Evolutionary conservation across 2,113 vertebrate species (phyloP).

Genomic region (Australoheros scitulus): DNA sequence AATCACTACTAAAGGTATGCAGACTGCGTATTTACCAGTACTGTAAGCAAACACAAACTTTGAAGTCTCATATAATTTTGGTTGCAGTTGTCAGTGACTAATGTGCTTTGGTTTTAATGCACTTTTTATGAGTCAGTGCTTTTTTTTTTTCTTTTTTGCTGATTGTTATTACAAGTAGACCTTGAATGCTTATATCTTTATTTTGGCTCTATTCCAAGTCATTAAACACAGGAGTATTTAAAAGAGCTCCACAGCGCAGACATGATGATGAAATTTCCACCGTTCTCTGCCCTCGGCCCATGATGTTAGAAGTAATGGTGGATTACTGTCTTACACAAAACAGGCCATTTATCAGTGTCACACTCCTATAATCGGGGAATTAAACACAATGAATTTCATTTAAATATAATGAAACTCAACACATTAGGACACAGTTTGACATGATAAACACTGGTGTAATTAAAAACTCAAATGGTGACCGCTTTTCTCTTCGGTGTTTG

Average conservation of each 20-base stretch:
- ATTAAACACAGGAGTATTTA: neutral
- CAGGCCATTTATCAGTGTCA: neutral
- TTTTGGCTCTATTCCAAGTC: neutral
- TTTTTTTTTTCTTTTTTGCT: neutral
- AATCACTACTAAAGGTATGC: constrained; percentile 91
- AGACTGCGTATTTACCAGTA: neutral
- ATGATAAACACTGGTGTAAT: neutral
- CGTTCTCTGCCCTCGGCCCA: neutral
- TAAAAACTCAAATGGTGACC: neutral
- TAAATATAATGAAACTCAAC: neutral
- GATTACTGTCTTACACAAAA: neutral
- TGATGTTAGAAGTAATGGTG: neutral
- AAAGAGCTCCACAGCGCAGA: neutral
- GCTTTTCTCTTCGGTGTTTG: too few species aligned
- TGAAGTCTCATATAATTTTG: neutral
- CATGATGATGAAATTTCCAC: neutral
- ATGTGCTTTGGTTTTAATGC: neutral
- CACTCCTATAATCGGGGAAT: neutral
- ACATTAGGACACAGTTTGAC: neutral
- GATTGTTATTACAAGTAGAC: neutral
- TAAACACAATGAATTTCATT: neutral
- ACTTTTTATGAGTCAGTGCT: neutral
- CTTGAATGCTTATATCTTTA: neutral
- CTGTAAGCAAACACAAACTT: neutral
- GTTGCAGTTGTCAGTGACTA: neutral